Conservation (phyloP, 1,140 invertebrate species). For the Atta texana region DNA sequence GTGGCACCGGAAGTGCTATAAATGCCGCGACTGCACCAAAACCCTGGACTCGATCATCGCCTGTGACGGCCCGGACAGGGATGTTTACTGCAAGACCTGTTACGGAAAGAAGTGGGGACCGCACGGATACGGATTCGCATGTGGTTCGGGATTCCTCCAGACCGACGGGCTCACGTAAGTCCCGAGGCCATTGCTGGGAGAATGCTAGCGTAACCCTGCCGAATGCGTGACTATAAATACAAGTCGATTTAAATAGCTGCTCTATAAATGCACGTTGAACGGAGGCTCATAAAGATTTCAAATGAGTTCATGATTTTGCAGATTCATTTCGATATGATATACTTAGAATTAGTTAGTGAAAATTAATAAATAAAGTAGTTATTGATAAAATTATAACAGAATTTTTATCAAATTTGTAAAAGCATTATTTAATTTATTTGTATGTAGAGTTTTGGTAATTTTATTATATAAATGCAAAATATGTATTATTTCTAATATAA, state of each 20-base stretch:
- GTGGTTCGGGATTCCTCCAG: constrained; percentile 96
- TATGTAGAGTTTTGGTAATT: not conserved
- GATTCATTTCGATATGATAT: not conserved
- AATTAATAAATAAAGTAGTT: not conserved
- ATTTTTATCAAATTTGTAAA: not conserved
- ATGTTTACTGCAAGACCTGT: constrained; percentile 97
- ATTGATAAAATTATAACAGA: not conserved
- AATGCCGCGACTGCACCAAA: constrained; percentile 97
- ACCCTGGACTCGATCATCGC: constrained; percentile 97
- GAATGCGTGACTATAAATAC: constrained; percentile 28
- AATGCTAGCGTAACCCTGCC: not conserved
- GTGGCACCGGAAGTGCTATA: constrained; percentile 99
- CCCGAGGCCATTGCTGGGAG: not conserved
- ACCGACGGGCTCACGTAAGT: constrained; percentile 95
- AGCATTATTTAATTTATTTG: not conserved
- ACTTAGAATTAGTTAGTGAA: not conserved
- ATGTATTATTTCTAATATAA: not conserved
- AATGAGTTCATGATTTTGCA: not conserved
- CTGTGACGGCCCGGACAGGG: constrained; percentile 95
- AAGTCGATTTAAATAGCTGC: constrained; percentile 36
- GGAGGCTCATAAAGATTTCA: not conserved
- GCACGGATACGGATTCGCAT: constrained; percentile 97
- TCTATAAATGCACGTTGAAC: constrained; percentile 1
- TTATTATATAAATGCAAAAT: not conserved
- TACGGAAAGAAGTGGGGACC: constrained; percentile 97